These are phyloP conservation scores for Drosophila percnosoma DNA, from an alignment of 2,888 invertebrate genomes.

Conservation along the genomic window DNA sequence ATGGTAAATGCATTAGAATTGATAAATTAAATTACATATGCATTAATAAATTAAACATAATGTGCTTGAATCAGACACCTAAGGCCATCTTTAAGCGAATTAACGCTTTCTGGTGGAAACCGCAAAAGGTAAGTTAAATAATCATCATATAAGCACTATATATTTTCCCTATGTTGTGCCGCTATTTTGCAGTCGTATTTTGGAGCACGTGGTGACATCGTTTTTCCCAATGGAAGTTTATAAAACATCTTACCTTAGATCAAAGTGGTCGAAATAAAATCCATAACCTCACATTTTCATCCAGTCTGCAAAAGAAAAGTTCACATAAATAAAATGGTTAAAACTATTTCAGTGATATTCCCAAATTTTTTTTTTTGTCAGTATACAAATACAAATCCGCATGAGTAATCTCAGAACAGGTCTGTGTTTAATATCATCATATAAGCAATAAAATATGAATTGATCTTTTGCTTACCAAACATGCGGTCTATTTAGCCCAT, in stretches of 20 bases:
- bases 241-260: conserved; percentile 30
- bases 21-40: neutral
- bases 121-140: conserved; percentile 84
- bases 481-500: neutral
- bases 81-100: conserved; percentile 82
- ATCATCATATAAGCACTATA: conserved; percentile 79
- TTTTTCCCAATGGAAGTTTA: neutral
- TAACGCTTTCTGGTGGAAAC: conserved; percentile 85
- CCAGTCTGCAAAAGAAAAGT: conserved; percentile 16
- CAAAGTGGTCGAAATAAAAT: neutral
- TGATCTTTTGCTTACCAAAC: conserved; percentile 14
- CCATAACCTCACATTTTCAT: conserved; percentile 38
- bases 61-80: conserved; percentile 81
- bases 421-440: conserved; percentile 42
- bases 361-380: conserved; percentile 2
- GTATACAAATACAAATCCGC: conserved; percentile 31
- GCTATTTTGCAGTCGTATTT: conserved; percentile 23
- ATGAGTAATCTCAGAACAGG: conserved; percentile 40
- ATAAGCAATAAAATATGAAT: neutral
- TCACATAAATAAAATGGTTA: neutral
- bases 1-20: neutral
- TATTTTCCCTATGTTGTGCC: neutral
- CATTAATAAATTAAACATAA: neutral
- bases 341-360: neutral
- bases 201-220: conserved; percentile 29